These are phyloP conservation scores for Microctenopoma lineatum DNA, from an alignment of 2,797 vertebrate species.

Conservation along the genomic window DNA sequence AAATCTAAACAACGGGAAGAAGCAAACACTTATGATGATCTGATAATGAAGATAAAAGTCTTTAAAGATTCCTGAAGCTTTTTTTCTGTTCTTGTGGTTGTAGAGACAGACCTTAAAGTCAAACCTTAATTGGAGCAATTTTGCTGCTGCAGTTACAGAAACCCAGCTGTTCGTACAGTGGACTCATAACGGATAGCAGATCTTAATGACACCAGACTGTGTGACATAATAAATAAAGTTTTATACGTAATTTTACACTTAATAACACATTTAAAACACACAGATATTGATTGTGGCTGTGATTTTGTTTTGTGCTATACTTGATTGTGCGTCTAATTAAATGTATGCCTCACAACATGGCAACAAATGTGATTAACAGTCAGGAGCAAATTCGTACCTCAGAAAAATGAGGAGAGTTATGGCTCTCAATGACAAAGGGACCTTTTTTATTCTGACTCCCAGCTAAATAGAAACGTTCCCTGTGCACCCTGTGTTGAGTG, in stretches of 20 bases:
- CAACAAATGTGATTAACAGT: conserved; percentile 35
- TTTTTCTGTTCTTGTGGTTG: conserved; percentile 24
- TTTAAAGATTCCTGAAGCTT: conserved; percentile 16
- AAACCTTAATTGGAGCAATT: conserved; percentile 55
- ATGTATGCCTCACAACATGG: neutral
- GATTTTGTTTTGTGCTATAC: conserved; percentile 31
- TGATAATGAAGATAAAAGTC: too few species aligned
- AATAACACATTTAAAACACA: conserved; percentile 14
- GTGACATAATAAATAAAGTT: conserved; percentile 29
- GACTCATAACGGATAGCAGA: conserved; percentile 4
- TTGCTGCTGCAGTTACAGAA: conserved; percentile 35
- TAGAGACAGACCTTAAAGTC: conserved; percentile 46
- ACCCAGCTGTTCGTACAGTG: conserved; percentile 31
- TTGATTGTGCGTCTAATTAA: conserved; percentile 11
- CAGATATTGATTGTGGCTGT: conserved; percentile 28
- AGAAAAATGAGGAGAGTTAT: conserved; percentile 54
- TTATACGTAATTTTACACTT: neutral
- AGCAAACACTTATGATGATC: conserved; percentile 20
- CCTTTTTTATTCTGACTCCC: conserved; percentile 63
- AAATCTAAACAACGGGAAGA: conserved; percentile 25
- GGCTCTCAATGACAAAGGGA: conserved; percentile 60
- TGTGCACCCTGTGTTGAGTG: conserved; percentile 55
- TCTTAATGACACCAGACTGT: conserved; percentile 30
- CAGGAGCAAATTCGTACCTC: conserved; percentile 37
- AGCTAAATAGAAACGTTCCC: conserved; percentile 59